These are phyloP conservation scores for Belonocnema kinseyi DNA, from an alignment of 1,140 invertebrate species.

Conservation along the genomic window DNA sequence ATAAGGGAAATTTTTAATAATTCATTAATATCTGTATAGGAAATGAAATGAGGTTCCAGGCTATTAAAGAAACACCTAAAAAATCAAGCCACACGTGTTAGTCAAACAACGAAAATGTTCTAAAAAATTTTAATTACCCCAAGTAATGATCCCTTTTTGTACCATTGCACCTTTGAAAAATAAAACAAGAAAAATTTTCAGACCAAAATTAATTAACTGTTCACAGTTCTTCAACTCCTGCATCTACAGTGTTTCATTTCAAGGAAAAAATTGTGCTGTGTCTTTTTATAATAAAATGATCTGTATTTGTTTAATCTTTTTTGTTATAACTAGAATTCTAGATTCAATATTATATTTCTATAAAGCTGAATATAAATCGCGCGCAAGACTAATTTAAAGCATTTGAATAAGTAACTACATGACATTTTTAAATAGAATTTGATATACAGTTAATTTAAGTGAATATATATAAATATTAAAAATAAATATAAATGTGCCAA, in stretches of 20 bases:
- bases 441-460: no score
- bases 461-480: no score
- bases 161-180: conserved; percentile 7
- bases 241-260: conserved; percentile 2
- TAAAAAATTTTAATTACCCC: conserved; percentile 27
- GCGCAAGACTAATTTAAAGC: no score
- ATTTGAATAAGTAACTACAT: no score
- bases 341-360: no score
- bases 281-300: no score
- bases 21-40: neutral
- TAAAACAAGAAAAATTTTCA: conserved; percentile 4
- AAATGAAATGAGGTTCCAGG: conserved; percentile 8
- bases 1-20: neutral
- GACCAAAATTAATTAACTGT: neutral
- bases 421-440: no score
- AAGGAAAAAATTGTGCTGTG: neutral
- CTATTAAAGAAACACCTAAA: neutral
- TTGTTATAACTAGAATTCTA: no score
- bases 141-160: conserved; percentile 8
- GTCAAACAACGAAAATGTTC: neutral
- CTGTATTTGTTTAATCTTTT: no score
- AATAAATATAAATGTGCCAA: no score
- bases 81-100: neutral
- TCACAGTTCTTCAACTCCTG: neutral
- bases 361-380: no score